Base-by-base conservation (phyloP, 2,888 invertebrate species). In the Leptinotarsa tumamoca region DNA sequence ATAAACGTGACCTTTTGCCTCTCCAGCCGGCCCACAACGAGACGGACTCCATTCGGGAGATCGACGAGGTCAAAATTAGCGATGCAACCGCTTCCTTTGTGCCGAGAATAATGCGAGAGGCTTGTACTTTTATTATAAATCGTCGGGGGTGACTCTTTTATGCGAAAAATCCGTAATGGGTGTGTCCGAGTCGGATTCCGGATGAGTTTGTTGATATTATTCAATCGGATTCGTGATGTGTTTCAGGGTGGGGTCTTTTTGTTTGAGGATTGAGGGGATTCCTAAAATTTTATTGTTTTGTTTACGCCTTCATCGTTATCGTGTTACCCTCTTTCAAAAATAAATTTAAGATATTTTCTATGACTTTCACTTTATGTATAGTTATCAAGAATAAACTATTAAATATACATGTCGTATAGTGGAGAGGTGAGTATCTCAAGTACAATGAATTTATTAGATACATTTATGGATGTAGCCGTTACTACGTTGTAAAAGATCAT, bases 41-140 rank as follows among this genome's bases (percentile, higher is more conserved):
- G 43, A 43, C 63, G 63, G n/a, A 43, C 63, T 63, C 18, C 33
- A 43, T 43, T 43, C 43, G 43, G 3, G 43, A 43, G 43, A 43
- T 43, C 43, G 43, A 43, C 43, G 7, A 73, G 70, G 63, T 58
- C 71, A 56, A 76, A 78, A 79, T 80, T 78, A 80, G 75, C 76
- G 72, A 43, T 43, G 43, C 43, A 43, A 43, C 43, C 10, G 71
- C 70, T 63, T 68, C 77, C 76, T 79, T 80, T 80, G 79, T 80
- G 76, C 78, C 68, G 54, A 68, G 73, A 79, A 80, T 81, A 80
- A 81, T 81, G 80, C 78, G 74, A 71, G 74, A 80, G 79, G 75
- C 80, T 75, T 79, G 79, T 80, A 77, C 78, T 79, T 77, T 81
- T 80, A 76, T 80, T 76, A 80, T 80, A 80, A 80, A 80, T 80